Evolutionary conservation across 1,140 invertebrate species (phyloP).

Genomic region (Cydia strobilella): DNA sequence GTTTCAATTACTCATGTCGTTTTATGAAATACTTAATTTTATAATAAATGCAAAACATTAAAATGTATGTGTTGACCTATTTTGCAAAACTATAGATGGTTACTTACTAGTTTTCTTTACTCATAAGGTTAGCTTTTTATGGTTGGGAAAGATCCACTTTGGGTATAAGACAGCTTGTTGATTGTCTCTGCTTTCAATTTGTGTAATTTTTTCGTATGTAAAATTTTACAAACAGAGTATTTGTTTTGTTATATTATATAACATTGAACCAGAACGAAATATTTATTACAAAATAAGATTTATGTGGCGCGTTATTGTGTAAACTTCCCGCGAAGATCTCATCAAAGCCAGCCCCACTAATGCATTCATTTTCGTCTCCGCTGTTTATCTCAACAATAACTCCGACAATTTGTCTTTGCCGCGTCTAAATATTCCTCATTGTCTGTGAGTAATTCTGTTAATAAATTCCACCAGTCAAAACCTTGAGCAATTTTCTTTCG

Average conservation of each 20-base stretch:
- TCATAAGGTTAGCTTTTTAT: too few relatives aligned
- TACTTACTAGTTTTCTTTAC: too few relatives aligned
- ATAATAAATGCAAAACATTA: too few relatives aligned
- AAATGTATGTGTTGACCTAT: too few relatives aligned
- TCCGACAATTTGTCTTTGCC: conserved; percentile 66
- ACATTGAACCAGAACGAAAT: conserved; percentile 6
- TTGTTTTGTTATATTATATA: background rate
- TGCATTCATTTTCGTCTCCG: conserved; percentile 34
- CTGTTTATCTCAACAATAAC: conserved; percentile 66
- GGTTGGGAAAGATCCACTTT: too few relatives aligned
- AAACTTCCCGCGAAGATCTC: conserved; percentile 33
- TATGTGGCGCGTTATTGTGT: conserved; percentile 24
- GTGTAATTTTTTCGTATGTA: background rate
- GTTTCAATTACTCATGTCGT: too few relatives aligned
- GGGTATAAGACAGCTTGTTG: background rate
- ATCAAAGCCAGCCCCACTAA: conserved; percentile 32
- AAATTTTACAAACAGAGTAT: background rate
- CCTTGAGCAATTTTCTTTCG: conserved; percentile 67
- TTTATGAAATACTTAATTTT: too few relatives aligned
- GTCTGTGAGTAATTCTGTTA: conserved; percentile 73
- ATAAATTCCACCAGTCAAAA: conserved; percentile 71
- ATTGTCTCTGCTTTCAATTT: too few relatives aligned
- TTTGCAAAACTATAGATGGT: too few relatives aligned
- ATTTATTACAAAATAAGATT: conserved; percentile 29
- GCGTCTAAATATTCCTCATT: conserved; percentile 69